These are phyloP conservation scores for Eupeodes latifasciatus DNA, from an alignment of 2,888 invertebrate genomes.

Conservation along the genomic window DNA sequence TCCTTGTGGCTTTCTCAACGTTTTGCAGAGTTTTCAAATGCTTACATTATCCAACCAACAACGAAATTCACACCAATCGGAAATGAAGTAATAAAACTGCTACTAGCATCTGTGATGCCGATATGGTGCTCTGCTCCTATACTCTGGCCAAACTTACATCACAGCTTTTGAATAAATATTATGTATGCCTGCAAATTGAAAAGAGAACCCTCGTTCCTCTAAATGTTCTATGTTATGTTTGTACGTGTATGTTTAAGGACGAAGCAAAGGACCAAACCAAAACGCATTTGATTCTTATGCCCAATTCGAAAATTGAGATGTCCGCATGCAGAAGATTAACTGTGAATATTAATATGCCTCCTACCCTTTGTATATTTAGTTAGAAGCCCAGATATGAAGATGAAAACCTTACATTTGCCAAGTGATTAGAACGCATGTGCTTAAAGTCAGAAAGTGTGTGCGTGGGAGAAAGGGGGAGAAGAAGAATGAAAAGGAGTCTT, in stretches of 20 bases:
- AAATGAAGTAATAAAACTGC: conserved; percentile 25
- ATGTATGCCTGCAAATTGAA: conserved; percentile 64
- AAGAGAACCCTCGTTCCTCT: conserved; percentile 20
- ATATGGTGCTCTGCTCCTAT: neutral
- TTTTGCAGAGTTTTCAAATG: conserved; percentile 37
- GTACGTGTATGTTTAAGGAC: no score
- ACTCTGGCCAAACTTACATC: neutral
- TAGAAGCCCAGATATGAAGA: conserved; percentile 17
- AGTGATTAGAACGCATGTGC: conserved; percentile 63
- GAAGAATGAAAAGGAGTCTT: neutral
- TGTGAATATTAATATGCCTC: conserved; percentile 73
- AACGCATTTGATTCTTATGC: conserved; percentile 36
- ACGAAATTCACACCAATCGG: conserved; percentile 34
- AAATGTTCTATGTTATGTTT: neutral
- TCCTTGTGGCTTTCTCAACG: neutral
- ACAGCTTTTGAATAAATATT: conserved; percentile 30
- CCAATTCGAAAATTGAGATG: conserved; percentile 61
- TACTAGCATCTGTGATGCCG: conserved; percentile 52
- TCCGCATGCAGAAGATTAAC: conserved; percentile 73
- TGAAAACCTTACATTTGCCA: conserved; percentile 48
- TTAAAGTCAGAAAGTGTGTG: conserved; percentile 43
- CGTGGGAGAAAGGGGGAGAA: no score
- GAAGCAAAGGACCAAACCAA: neutral
- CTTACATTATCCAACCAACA: neutral
- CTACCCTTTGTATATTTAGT: neutral